phyloP scores from a whole-genome alignment of 2,888 invertebrate genomes.

The Hirtodrosophila duncani region DNA sequence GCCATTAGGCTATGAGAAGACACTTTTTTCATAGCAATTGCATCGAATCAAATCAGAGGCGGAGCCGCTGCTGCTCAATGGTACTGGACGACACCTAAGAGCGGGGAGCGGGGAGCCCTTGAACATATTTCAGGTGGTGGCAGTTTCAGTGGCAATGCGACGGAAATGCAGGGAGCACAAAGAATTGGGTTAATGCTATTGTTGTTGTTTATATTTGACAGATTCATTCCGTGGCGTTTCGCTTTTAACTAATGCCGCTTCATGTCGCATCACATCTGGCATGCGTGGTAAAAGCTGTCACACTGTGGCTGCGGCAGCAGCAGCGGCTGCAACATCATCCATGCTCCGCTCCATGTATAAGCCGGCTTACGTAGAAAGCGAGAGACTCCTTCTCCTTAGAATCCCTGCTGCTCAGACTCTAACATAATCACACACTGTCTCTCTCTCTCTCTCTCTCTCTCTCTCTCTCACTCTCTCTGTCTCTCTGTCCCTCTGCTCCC shows the following conservation, averaged over 20 bases:
- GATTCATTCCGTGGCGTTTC: slow-evolving; percentile 48
- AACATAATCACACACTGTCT: no score
- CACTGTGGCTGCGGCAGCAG: background rate
- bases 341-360: slow-evolving; percentile 16
- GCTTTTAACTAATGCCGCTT: slow-evolving; percentile 54
- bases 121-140: slow-evolving; percentile 8
- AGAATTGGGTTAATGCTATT: slow-evolving; percentile 58
- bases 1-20: slow-evolving; percentile 69
- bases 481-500: background rate
- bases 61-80: slow-evolving; percentile 10
- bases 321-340: slow-evolving; percentile 13
- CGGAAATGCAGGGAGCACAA: slow-evolving; percentile 49
- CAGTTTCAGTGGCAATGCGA: slow-evolving; percentile 27
- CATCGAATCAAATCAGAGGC: slow-evolving; percentile 8
- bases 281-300: no score
- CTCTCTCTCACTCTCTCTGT: background rate
- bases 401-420: no score
- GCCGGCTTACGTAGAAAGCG: slow-evolving; percentile 54
- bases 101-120: background rate
- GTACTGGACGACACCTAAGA: slow-evolving; percentile 3
- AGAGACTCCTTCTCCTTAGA: slow-evolving; percentile 20
- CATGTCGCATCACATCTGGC: no score
- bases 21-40: slow-evolving; percentile 40
- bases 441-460: background rate
- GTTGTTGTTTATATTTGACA: slow-evolving; percentile 20